Evolutionary conservation across 2,113 vertebrate genomes (phyloP), one percentile per base, ranked within the genome.

Genomic region (Gymnobelideus leadbeateri): DNA sequence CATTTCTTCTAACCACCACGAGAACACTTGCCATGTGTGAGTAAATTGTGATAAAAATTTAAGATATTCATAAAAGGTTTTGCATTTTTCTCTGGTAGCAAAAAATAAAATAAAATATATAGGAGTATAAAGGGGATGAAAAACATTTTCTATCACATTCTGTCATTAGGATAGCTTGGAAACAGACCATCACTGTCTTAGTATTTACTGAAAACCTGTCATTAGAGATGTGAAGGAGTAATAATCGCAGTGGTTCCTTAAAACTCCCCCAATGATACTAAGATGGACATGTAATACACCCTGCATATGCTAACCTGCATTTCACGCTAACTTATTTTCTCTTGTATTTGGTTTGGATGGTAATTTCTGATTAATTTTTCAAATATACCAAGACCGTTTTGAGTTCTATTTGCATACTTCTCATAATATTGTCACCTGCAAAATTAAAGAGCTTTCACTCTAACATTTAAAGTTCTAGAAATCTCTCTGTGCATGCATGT

Each of bases 361-460:
- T 26, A 92, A 89, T 90, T 94, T 91, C 49, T 14, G 57, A 24
- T 94, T 21, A 51, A 51, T 4, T 77, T 95, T 47, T 84, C 89
- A 21, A 57, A 77, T 46, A 43, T 84, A 43, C 12, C 50, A 19
- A 54, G 31, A 55, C 9, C 90, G 6, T 77, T 47, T 25, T 2
- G 89, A 54, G 50, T 90, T 46, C 0, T 24, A 11, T 14, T 47
- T 84, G 8, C 0, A n/a, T 93, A 0, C 21, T 51, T 95, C 21
- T 49, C 11, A n/a, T 0, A 54, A 90, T 94, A 47, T 28, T 23
- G 3, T 91, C 6, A 9, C 54, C 12, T 90, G 3, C 61, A 43
- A 91, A 91, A 90, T 3, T 2, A 14, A 77, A 3, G 8, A 2
- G 7, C 12, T 16, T 93, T 92, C 23, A 53, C 90, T 91, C 37